These are phyloP conservation scores for Drosophila nigromelanica DNA, from an alignment of 1,140 invertebrate species.

Conservation along the genomic window DNA sequence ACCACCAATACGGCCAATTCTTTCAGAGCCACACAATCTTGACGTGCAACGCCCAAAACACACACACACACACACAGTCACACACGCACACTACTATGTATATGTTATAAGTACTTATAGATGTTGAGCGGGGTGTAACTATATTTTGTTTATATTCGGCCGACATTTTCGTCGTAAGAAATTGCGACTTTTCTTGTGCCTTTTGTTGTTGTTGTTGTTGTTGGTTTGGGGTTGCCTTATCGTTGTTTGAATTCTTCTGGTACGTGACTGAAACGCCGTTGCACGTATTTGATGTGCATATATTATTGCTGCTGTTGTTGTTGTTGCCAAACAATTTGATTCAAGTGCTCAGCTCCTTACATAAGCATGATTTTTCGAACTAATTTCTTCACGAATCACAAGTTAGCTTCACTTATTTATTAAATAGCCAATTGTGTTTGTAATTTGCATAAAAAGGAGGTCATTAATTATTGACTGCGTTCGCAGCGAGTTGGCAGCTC, in stretches of 20 bases:
- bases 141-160: constrained; percentile 67
- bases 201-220: constrained; percentile 16
- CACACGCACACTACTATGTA: constrained; percentile 20
- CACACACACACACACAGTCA: constrained; percentile 21
- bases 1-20: constrained; percentile 57
- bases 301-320: neutral
- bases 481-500: too few species aligned
- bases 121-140: constrained; percentile 34
- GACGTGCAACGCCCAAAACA: constrained; percentile 13
- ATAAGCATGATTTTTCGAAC: constrained; percentile 60
- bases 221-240: constrained; percentile 45
- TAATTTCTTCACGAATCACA: neutral
- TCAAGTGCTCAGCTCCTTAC: constrained; percentile 35
- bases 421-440: neutral
- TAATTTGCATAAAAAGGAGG: too few species aligned
- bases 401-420: neutral
- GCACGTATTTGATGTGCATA: constrained; percentile 64
- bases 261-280: constrained; percentile 71
- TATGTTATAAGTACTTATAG: constrained; percentile 13
- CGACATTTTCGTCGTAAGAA: constrained; percentile 47
- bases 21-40: constrained; percentile 18
- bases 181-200: neutral
- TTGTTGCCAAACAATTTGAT: constrained; percentile 6
- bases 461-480: too few species aligned
- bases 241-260: constrained; percentile 57